Base-by-base conservation (phyloP, 2,113 vertebrate genomes). In the Mesocricetus auratus region DNA sequence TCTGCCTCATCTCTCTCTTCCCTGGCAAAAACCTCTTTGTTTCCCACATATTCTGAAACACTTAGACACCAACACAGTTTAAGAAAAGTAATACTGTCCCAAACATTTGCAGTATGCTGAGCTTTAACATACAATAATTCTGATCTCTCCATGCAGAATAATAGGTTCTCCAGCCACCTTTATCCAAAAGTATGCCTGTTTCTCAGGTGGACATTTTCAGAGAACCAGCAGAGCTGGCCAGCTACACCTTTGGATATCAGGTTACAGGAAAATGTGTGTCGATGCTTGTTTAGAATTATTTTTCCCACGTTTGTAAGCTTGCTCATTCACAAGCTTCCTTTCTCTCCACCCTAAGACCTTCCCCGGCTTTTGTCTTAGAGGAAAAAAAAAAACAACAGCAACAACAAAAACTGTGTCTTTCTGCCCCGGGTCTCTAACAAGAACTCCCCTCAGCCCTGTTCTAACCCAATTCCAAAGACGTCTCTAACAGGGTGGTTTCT, bases 401-500 rank as follows among this genome's bases (percentile, higher is more conserved):
- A 47, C 47, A n/a, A 74, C 53, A 91, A 89, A 39, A 91, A 66
- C 45, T 9, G 24, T 3, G 29, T 33, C 39, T 21, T 86, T 66
- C 66, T 91, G 22, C 50, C 31, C 53, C 5, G 7, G 26, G 45
- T 68, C 42, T 86, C 45, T 5, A 93, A 77, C 16, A 75, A 47
- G 29, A 22, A 94, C 50, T 64, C 17, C 36, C 53, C 6, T 77
- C 31, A 19, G 31, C 5, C 21, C 42, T 58, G n/a, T 19, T 47
- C 87, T 89, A 71, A 94, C 53, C 10, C 71, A 86, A 9, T 47
- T 89, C 60, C 83, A 77, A 83, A 96, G 58, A 86, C 73, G 60
- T 78, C 39, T 60, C 17, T 22, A 89, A 71, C 9, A 1, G 1
- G 2, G 31, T 69, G 4, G 42, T 50, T 94, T 94, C 50, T 64